Conservation (phyloP, 2,888 invertebrate genomes). For the Polylopha cassiicola region DNA sequence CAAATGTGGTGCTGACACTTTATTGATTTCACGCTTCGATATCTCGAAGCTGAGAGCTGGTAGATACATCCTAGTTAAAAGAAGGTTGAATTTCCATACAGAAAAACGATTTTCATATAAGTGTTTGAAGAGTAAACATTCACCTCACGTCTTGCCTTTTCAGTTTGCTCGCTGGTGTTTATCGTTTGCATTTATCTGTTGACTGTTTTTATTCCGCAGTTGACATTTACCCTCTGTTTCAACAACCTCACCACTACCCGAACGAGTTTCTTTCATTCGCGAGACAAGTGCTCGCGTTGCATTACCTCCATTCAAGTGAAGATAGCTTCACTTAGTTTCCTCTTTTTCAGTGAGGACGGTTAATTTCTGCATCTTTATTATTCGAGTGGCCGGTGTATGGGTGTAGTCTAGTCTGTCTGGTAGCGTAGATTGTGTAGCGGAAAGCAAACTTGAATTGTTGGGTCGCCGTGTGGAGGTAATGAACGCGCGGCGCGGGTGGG, state of each 20-base stretch:
- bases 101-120: conserved; percentile 30
- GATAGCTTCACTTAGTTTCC: conserved; percentile 77
- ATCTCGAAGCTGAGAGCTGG: too few species aligned
- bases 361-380: conserved; percentile 77
- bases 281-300: conserved; percentile 65
- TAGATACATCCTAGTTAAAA: conserved; percentile 12
- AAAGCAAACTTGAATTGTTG: conserved; percentile 77
- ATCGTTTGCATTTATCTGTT: conserved; percentile 77
- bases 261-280: conserved; percentile 73
- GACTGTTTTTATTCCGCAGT: conserved; percentile 76
- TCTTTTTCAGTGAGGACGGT: conserved; percentile 69
- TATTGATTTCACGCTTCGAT: conserved; percentile 56
- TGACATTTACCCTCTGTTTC: conserved; percentile 75
- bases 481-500: conserved; percentile 67
- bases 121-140: conserved; percentile 52
- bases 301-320: conserved; percentile 72
- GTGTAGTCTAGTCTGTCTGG: conserved; percentile 65
- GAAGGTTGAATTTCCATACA: conserved; percentile 22
- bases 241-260: conserved; percentile 59
- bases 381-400: conserved; percentile 71
- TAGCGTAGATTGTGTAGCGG: conserved; percentile 72
- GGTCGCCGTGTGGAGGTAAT: conserved; percentile 73
- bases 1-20: conserved; percentile 63
- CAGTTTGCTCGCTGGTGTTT: conserved; percentile 68
- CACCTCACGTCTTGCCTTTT: conserved; percentile 59